A percentile compares a stretch with the other conserved stretches of the same genome.
Evolutionary conservation across 2,113 vertebrate genomes (phyloP).

Genomic region (Oryzias javanicus): DNA sequence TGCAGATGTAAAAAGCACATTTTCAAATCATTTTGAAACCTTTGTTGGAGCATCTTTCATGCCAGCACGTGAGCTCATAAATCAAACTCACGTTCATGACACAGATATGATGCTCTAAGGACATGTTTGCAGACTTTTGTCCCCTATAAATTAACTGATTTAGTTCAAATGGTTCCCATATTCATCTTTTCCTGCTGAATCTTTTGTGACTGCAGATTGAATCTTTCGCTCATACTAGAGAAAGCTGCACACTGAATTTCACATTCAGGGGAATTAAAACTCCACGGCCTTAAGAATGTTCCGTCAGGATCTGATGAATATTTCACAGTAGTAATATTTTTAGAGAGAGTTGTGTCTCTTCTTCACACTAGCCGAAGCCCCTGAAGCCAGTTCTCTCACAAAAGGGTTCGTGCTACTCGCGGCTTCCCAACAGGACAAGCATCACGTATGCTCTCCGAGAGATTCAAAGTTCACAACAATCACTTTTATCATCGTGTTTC

Average conservation of each 20-base stretch:
- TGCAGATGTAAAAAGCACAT: too few species aligned
- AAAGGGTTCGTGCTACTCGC: constrained; percentile 17
- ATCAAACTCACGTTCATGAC: background rate
- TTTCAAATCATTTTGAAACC: too few species aligned
- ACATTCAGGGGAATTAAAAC: constrained; percentile 46
- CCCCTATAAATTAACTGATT: background rate
- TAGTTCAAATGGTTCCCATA: constrained; percentile 9
- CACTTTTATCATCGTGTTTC: background rate
- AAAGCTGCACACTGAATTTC: constrained; percentile 9
- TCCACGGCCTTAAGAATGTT: constrained; percentile 56
- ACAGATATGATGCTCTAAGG: background rate
- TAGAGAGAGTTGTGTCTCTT: constrained; percentile 50
- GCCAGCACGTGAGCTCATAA: background rate
- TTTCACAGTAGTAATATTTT: constrained; percentile 68
- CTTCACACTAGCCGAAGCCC: constrained; percentile 30
- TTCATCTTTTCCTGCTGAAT: constrained; percentile 23
- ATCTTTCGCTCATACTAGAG: constrained; percentile 7
- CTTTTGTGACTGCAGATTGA: constrained; percentile 28
- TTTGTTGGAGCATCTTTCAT: constrained; percentile 3
- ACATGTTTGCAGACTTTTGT: too few species aligned
- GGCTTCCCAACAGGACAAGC: constrained; percentile 22
- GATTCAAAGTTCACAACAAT: constrained; percentile 9
- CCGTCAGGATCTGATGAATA: constrained; percentile 65
- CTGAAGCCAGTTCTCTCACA: constrained; percentile 37
- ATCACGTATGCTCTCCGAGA: background rate